Percentiles rank a stretch among this genome's conserved stretches.
These are phyloP conservation scores for Takifugu flavidus DNA, from an alignment of 2,113 vertebrate species.

Conservation along the genomic window DNA sequence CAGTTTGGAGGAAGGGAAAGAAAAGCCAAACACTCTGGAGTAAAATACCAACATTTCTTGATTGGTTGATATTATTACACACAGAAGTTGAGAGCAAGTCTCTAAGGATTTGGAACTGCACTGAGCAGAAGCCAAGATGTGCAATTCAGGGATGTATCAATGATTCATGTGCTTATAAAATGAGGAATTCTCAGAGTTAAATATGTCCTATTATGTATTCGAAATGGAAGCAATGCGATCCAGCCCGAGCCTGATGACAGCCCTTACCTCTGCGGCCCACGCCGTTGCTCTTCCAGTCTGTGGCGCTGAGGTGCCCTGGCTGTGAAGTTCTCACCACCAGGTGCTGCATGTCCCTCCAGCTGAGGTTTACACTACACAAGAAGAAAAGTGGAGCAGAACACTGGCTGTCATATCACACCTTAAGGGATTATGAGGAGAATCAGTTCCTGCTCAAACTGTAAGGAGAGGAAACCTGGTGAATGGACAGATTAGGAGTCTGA, in stretches of 20 bases:
- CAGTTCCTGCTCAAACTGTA: slow-evolving; percentile 18
- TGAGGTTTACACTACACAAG: slow-evolving; percentile 86
- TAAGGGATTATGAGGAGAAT: slow-evolving; percentile 24
- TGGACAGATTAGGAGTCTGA: slow-evolving; percentile 24
- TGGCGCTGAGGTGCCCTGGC: slow-evolving; percentile 86
- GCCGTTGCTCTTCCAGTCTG: slow-evolving; percentile 92
- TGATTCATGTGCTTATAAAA: neutral
- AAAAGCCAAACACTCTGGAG: neutral
- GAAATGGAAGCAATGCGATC: too few species aligned
- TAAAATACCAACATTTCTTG: neutral
- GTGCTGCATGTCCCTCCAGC: slow-evolving; percentile 98
- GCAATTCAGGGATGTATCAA: neutral
- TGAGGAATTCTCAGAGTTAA: neutral
- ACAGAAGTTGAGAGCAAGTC: neutral
- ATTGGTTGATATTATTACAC: neutral
- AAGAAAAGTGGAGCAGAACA: slow-evolving; percentile 7
- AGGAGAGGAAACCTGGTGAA: slow-evolving; percentile 34
- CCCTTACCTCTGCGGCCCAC: slow-evolving; percentile 88
- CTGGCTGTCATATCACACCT: slow-evolving; percentile 29
- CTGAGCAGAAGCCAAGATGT: neutral
- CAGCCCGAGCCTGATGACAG: too few species aligned
- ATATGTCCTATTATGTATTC: neutral
- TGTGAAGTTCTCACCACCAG: slow-evolving; percentile 89
- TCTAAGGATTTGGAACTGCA: neutral
- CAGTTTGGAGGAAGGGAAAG: neutral